These are phyloP conservation scores for Zaprionus ghesquierei DNA, from an alignment of 1,140 invertebrate species.

Conservation along the genomic window DNA sequence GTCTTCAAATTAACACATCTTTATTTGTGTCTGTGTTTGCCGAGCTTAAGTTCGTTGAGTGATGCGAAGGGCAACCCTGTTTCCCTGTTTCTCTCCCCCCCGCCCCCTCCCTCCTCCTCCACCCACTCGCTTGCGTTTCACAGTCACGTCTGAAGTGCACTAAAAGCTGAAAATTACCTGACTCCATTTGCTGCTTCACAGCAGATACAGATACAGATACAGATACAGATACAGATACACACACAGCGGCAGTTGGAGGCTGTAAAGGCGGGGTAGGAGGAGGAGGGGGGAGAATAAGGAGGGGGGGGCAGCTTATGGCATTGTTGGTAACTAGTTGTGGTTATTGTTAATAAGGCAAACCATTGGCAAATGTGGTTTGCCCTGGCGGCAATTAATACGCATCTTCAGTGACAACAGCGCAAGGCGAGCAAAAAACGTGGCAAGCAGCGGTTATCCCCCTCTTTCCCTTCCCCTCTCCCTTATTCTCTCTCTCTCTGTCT, in stretches of 20 bases:
- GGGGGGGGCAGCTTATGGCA: not conserved
- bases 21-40: conserved; percentile 17
- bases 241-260: not conserved
- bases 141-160: conserved; percentile 17
- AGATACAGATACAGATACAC: not conserved
- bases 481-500: conserved; percentile 36
- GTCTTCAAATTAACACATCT: conserved; percentile 48
- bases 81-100: not conserved
- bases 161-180: conserved; percentile 73
- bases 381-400: conserved; percentile 69
- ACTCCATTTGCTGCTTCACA: conserved; percentile 45
- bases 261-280: not conserved
- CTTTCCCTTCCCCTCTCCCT: no score
- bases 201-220: conserved; percentile 32
- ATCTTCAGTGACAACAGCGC: not conserved
- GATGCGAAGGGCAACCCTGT: conserved; percentile 19
- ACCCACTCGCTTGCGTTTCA: not conserved
- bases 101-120: not conserved
- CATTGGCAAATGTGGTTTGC: conserved; percentile 68
- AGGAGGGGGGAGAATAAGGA: no score
- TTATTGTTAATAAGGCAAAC: conserved; percentile 71
- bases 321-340: conserved; percentile 58
- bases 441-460: not conserved
- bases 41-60: conserved; percentile 30
- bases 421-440: not conserved